Percentiles rank a stretch among this genome's conserved stretches.
Conservation (phyloP, 1,140 invertebrate species). For the Saccostrea cuccullata region DNA sequence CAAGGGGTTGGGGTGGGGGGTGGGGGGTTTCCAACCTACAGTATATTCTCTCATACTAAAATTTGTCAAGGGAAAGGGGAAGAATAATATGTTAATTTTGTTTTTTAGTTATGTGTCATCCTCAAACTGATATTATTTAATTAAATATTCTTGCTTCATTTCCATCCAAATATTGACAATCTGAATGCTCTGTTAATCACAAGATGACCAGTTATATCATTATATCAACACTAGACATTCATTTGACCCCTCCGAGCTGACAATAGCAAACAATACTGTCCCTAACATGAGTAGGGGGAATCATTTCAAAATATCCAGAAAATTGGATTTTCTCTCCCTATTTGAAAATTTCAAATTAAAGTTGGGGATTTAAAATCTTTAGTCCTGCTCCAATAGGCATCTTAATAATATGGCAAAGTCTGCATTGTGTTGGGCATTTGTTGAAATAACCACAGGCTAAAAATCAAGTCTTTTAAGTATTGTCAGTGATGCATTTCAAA, state of each 20-base stretch:
- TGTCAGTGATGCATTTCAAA: conserved; percentile 10
- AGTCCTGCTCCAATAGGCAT: conserved; percentile 5
- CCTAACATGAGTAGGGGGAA: neutral
- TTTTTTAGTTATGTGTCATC: neutral
- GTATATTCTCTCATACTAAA: no score
- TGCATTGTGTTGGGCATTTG: conserved; percentile 29
- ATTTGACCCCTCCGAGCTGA: neutral
- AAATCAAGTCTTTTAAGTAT: conserved; percentile 30
- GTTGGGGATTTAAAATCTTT: conserved; percentile 29
- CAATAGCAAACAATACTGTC: neutral
- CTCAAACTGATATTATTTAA: neutral
- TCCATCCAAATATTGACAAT: neutral
- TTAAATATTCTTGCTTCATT: neutral
- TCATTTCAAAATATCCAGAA: conserved; percentile 27
- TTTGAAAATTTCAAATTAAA: conserved; percentile 20
- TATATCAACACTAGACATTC: neutral
- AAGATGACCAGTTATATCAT: conserved; percentile 5
- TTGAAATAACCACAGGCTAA: conserved; percentile 18
- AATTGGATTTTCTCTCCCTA: conserved; percentile 20
- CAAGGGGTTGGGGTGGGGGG: no score
- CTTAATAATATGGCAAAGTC: conserved; percentile 18
- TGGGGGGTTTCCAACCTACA: no score
- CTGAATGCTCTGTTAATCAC: neutral
- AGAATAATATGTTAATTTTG: no score
- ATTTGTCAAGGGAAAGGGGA: no score